phyloP scores from a whole-genome alignment of 2,113 vertebrate genomes.

The Euleptes europaea region DNA sequence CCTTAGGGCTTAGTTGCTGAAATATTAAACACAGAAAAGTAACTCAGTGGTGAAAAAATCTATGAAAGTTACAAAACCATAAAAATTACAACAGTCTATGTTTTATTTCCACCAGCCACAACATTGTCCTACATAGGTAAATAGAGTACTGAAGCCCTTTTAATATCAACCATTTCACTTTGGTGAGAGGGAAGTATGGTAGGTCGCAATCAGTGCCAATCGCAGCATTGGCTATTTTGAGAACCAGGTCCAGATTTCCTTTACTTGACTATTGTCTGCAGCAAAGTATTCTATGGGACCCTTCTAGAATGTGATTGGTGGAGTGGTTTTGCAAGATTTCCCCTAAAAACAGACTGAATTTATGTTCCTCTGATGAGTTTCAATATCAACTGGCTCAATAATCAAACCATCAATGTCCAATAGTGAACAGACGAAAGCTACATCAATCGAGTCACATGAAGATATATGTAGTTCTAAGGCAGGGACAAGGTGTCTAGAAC shows the following conservation, averaged over 20 bases:
- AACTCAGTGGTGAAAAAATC: slow-evolving; percentile 9
- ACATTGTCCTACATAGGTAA: neutral
- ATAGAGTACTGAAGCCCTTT: neutral
- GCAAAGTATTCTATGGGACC: neutral
- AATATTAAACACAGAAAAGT: slow-evolving; percentile 18
- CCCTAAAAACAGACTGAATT: too few species aligned
- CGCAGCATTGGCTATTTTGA: neutral
- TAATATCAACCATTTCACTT: neutral
- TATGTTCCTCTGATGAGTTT: neutral
- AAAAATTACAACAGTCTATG: slow-evolving; percentile 49
- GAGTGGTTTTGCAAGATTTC: neutral
- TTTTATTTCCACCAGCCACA: slow-evolving; percentile 1
- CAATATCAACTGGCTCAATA: too few species aligned
- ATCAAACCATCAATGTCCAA: too few species aligned
- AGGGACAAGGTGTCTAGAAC: too few species aligned
- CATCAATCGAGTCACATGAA: too few species aligned
- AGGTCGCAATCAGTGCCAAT: neutral
- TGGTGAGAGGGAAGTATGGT: neutral
- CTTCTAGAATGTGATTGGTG: neutral
- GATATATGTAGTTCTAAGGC: too few species aligned
- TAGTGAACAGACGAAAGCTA: too few species aligned
- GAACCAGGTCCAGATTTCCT: neutral
- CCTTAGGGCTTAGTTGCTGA: slow-evolving; percentile 23
- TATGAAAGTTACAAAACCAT: slow-evolving; percentile 30
- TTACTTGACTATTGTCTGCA: neutral